phyloP scores from a whole-genome alignment of 2,797 vertebrate genomes.

The Synaphobranchus kaupii region DNA sequence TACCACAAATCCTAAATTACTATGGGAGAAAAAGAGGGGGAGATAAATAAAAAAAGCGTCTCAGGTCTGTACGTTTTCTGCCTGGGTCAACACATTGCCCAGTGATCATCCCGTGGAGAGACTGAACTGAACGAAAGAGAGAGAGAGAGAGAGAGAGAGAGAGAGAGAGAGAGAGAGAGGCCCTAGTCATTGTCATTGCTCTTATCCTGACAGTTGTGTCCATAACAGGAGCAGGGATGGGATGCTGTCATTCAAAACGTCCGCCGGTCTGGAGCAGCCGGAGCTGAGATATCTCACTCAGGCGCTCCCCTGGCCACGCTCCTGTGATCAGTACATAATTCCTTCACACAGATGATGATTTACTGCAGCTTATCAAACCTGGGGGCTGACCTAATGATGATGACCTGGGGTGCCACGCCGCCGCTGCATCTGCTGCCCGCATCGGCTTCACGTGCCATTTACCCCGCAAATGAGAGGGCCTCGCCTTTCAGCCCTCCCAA shows the following conservation, averaged over 20 bases:
- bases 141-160: not conserved
- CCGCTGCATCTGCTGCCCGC: slow-evolving; percentile 58
- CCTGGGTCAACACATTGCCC: slow-evolving; percentile 41
- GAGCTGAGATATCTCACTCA: not conserved
- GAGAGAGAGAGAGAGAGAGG: not conserved
- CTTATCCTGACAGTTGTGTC: not conserved
- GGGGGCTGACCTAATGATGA: slow-evolving; percentile 57
- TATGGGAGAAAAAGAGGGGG: slow-evolving; percentile 58
- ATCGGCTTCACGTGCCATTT: slow-evolving; percentile 70
- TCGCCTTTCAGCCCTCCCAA: slow-evolving; percentile 42
- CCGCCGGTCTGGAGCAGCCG: not conserved
- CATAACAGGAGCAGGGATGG: not conserved
- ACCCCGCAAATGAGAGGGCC: slow-evolving; percentile 59
- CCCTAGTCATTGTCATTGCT: not conserved
- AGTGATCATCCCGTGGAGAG: slow-evolving; percentile 3
- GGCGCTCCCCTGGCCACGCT: slow-evolving; percentile 49
- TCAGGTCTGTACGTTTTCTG: slow-evolving; percentile 42
- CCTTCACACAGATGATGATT: slow-evolving; percentile 62
- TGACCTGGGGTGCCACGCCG: slow-evolving; percentile 45
- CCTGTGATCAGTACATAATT: slow-evolving; percentile 68
- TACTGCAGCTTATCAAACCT: slow-evolving; percentile 56
- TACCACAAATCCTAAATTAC: slow-evolving; percentile 70
- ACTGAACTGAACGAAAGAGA: too few relatives aligned
- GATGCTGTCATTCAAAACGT: not conserved
- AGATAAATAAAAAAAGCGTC: slow-evolving; percentile 39